A percentile compares a stretch with the other conserved stretches of the same genome.
phyloP scores from a whole-genome alignment of 2,888 invertebrate genomes.

The Zootermopsis nevadensis region DNA sequence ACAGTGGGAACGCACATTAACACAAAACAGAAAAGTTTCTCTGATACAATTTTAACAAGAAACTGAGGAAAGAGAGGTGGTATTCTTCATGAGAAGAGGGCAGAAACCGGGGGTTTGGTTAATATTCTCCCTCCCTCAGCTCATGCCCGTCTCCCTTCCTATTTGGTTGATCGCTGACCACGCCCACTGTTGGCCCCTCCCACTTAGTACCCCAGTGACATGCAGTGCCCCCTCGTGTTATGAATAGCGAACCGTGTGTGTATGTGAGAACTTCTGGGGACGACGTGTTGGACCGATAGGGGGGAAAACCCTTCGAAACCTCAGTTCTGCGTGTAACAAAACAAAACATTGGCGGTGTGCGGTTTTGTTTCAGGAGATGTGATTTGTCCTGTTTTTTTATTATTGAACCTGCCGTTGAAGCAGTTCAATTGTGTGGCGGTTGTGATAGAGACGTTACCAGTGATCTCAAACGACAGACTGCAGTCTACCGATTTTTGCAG shows the following conservation, averaged over 20 bases:
- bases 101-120: conserved; percentile 4
- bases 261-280: not conserved
- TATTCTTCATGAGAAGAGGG: not conserved
- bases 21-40: conserved; percentile 10
- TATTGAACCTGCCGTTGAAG: not conserved
- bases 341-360: conserved; percentile 6
- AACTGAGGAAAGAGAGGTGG: not conserved
- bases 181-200: conserved; percentile 1
- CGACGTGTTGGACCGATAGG: not conserved
- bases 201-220: not conserved
- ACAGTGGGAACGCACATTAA: not conserved
- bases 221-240: not conserved
- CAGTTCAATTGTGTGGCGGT: not conserved
- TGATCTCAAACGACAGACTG: not conserved
- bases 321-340: not conserved
- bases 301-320: conserved; percentile 2
- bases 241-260: not conserved
- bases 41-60: not conserved
- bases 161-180: not conserved
- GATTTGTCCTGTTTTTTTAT: conserved; percentile 4
- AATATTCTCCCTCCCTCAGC: not conserved
- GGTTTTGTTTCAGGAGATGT: not conserved
- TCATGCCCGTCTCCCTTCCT: not conserved
- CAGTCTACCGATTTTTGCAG: not conserved
- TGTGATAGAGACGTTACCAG: not conserved